These are phyloP conservation scores for Tridacna gigas DNA, from an alignment of 2,888 invertebrate genomes.

Conservation along the genomic window DNA sequence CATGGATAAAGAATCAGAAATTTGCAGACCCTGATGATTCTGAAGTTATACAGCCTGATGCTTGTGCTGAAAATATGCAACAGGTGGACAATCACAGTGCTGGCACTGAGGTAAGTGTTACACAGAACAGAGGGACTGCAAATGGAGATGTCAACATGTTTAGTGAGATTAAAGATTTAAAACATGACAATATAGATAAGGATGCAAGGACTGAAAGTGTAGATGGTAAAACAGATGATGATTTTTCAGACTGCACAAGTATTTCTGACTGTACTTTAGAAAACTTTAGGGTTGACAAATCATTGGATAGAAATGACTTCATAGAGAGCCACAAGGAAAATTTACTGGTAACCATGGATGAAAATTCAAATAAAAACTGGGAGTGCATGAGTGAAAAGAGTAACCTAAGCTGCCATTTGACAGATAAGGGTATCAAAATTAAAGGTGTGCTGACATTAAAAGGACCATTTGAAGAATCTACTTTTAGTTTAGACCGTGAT, in stretches of 20 bases:
- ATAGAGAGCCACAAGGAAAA: neutral
- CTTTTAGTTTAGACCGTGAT: too few species aligned
- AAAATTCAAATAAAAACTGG: neutral
- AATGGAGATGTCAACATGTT: neutral
- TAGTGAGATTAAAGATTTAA: neutral
- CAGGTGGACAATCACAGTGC: conserved; percentile 13
- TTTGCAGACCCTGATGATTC: conserved; percentile 13
- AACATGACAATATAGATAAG: neutral
- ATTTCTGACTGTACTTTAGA: conserved; percentile 56
- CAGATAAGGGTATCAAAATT: conserved; percentile 46
- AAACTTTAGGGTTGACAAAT: conserved; percentile 14
- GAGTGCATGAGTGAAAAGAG: conserved; percentile 43
- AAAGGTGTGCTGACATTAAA: conserved; percentile 24
- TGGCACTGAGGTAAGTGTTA: conserved; percentile 19
- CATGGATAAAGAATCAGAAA: conserved; percentile 53
- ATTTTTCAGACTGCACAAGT: conserved; percentile 47
- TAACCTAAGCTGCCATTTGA: conserved; percentile 40
- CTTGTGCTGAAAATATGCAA: neutral
- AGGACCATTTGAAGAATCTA: too few species aligned
- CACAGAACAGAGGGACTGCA: conserved; percentile 17
- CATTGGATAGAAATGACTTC: neutral
- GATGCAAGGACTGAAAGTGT: neutral
- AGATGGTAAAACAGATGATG: conserved; percentile 1
- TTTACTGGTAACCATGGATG: neutral
- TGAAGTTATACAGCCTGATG: neutral